These are phyloP conservation scores for Erpobdella octoculata DNA, from an alignment of 2,888 invertebrate genomes.

Conservation along the genomic window DNA sequence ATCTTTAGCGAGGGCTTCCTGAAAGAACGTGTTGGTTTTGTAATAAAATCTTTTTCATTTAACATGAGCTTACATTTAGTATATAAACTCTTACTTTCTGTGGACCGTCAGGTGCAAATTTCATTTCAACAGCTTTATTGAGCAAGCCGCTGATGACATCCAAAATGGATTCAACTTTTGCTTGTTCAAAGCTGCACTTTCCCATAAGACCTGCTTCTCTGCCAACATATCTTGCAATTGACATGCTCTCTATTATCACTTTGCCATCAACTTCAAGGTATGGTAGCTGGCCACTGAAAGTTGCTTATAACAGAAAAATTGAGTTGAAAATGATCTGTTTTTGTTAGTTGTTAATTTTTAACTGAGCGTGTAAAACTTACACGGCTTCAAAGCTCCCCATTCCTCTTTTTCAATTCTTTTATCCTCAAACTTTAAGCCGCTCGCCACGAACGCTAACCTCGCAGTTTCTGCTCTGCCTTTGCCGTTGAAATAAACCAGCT, in stretches of 20 bases:
- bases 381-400: constrained; percentile 30
- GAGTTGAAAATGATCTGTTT: neutral
- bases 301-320: too few relatives aligned
- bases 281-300: constrained; percentile 27
- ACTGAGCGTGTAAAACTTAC: constrained; percentile 17
- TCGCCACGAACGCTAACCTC: constrained; percentile 23
- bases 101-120: constrained; percentile 10
- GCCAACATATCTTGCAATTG: constrained; percentile 39
- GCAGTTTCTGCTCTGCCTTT: constrained; percentile 28
- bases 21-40: neutral
- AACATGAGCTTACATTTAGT: too few relatives aligned
- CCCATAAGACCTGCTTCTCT: constrained; percentile 36
- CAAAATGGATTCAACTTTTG: constrained; percentile 32
- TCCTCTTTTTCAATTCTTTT: constrained; percentile 8
- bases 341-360: neutral
- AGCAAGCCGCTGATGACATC: constrained; percentile 33
- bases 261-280: constrained; percentile 39
- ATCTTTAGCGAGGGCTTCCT: neutral
- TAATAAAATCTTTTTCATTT: too few relatives aligned
- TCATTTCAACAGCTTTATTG: constrained; percentile 24
- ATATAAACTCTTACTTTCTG: too few relatives aligned
- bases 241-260: constrained; percentile 37
- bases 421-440: constrained; percentile 29
- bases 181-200: constrained; percentile 28
- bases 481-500: constrained; percentile 30